Conservation (phyloP, 2,113 vertebrate genomes). For the Sylvia atricapilla region DNA sequence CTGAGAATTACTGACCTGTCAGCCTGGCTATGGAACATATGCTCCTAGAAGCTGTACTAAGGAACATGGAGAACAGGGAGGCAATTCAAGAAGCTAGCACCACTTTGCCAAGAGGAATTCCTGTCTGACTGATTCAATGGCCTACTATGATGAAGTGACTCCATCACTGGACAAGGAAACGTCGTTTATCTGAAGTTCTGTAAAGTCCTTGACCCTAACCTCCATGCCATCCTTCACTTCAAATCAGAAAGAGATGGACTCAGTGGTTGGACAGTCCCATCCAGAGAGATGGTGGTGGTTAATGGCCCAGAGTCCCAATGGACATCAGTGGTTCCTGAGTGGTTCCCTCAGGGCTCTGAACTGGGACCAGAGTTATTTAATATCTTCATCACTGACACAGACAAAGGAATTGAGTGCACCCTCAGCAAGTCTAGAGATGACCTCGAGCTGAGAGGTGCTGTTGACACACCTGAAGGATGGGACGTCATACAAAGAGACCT, state of each 20-base stretch:
- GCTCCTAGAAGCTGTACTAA: not conserved
- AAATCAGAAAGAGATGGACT: not conserved
- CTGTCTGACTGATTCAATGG: not conserved
- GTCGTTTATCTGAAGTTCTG: not conserved
- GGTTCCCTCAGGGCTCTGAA: not conserved
- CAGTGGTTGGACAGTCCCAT: not conserved
- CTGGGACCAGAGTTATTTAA: not conserved
- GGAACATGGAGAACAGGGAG: not conserved
- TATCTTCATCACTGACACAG: not conserved
- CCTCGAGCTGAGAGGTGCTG: not conserved
- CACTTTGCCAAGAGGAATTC: not conserved
- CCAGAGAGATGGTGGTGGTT: accelerated
- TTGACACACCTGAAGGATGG: not conserved
- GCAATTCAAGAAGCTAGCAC: not conserved
- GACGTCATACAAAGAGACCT: not conserved
- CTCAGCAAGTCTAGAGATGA: not conserved
- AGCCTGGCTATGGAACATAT: not conserved
- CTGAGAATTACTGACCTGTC: not conserved
- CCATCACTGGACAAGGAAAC: not conserved
- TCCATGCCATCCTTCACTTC: not conserved
- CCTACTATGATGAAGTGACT: not conserved
- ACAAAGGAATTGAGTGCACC: accelerated
- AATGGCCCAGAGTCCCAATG: not conserved
- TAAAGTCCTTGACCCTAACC: not conserved
- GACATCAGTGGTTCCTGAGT: not conserved